These are phyloP conservation scores for Cynaeus angustus DNA, from an alignment of 2,888 invertebrate species.

Conservation along the genomic window DNA sequence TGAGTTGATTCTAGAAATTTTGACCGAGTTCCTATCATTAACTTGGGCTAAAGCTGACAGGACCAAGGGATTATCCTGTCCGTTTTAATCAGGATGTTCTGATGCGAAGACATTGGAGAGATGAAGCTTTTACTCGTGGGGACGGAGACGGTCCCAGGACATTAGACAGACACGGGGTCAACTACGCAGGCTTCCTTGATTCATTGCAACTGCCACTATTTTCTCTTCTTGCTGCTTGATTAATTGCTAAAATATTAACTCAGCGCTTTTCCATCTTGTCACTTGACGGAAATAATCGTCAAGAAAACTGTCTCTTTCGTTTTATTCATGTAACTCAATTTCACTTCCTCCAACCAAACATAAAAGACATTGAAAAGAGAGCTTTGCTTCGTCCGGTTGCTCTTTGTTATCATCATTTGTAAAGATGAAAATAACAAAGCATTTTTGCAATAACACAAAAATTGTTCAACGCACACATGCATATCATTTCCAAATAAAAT, in stretches of 20 bases:
- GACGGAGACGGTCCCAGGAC: conserved; percentile 51
- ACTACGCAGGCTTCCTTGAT: conserved; percentile 47
- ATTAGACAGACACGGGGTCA: conserved; percentile 51
- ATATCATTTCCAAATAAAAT: too few relatives aligned
- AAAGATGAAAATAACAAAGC: too few relatives aligned
- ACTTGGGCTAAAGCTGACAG: conserved; percentile 48
- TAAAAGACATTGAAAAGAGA: conserved; percentile 25
- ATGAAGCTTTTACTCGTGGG: conserved; percentile 53
- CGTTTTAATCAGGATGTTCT: conserved; percentile 56
- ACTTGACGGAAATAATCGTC: conserved; percentile 46
- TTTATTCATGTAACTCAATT: conserved; percentile 28
- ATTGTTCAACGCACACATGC: too few relatives aligned
- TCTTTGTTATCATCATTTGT: neutral
- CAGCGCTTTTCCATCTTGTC: conserved; percentile 43
- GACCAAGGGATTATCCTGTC: conserved; percentile 54
- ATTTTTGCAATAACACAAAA: too few relatives aligned
- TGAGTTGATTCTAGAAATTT: conserved; percentile 33
- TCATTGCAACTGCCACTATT: conserved; percentile 52
- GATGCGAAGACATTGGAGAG: conserved; percentile 55
- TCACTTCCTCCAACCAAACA: conserved; percentile 19
- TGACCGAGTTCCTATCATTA: conserved; percentile 43
- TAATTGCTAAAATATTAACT: conserved; percentile 53
- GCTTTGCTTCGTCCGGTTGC: conserved; percentile 2
- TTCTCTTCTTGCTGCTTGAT: conserved; percentile 49
- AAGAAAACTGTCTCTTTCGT: conserved; percentile 33